Conservation (phyloP, 1,140 invertebrate species). For the Nilaparvata lugens region DNA sequence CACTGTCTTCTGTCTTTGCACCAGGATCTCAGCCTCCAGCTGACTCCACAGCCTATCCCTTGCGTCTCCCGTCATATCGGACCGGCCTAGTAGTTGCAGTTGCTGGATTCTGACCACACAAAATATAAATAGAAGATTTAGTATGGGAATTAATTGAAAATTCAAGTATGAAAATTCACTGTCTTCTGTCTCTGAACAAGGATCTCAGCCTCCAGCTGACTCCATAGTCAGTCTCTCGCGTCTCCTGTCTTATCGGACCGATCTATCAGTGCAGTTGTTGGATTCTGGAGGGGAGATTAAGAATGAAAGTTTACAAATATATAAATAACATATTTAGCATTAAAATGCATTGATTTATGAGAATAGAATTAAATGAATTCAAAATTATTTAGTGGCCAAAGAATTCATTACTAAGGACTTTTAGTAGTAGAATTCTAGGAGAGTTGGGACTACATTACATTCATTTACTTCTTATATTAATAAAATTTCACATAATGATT, state of each 20-base stretch:
- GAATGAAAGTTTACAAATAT: too few species aligned
- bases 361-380: too few species aligned
- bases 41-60: constrained; percentile 76
- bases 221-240: constrained; percentile 68
- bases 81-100: constrained; percentile 61
- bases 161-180: too few species aligned
- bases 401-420: too few species aligned
- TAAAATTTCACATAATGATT: too few species aligned
- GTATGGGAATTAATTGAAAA: not conserved
- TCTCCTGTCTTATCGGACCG: constrained; percentile 64
- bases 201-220: constrained; percentile 78
- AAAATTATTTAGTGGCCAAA: too few species aligned
- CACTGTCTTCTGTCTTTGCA: constrained; percentile 76
- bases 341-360: too few species aligned
- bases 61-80: constrained; percentile 62
- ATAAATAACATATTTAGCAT: too few species aligned
- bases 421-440: too few species aligned
- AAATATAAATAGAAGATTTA: not conserved
- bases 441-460: too few species aligned
- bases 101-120: constrained; percentile 75
- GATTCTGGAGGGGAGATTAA: too few species aligned
- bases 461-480: too few species aligned
- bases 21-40: constrained; percentile 74
- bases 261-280: constrained; percentile 73
- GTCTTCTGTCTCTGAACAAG: constrained; percentile 76